Base-by-base conservation (phyloP, 2,888 invertebrate genomes). In the Automeris io region DNA sequence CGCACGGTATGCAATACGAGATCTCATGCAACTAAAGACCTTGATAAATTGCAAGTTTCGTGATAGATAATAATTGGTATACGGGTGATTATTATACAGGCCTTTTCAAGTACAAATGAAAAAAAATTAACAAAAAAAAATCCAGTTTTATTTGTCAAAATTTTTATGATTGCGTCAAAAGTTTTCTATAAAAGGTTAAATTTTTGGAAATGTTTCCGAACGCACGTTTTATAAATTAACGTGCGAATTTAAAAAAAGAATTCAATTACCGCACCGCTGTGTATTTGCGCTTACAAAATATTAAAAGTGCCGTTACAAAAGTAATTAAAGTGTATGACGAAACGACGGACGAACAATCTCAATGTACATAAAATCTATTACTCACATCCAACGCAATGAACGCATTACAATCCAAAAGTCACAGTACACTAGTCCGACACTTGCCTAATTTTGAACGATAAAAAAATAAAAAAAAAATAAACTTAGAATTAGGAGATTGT, bases 1-100 rank as follows among this genome's bases (percentile, higher is more conserved):
- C 80, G 54, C 80, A 75, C 82, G 64, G 72, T 77, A 76, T 83
- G 83, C 82, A 82, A 80, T 67, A 74, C 68, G 67, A 77, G 74
- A 82, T 82, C 81, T 85, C 81, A 80, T 86, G 83, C 85, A 83
- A 81, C 75, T 69, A 64, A 51, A 70, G 79, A 79, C 86, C 86
- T 85, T 86, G 86, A 77, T 82, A 77, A 70, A 77, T 74, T 81
- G 82, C 82, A 80, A 81, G 79, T 82, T 86, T 86, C 83, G 85
- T 79, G 81, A 76, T 81, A 81, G 82, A 79, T 80, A 82, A 79
- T 80, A 82, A 81, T 82, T 79, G 71, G 68, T 75, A 78, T 83
- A 78, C 78, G 78, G 82, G 81, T 73, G 52, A 64, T 70, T 75
- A 73, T 68, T 71, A 79, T 79, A 67, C 74, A 62, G 70, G 68